phyloP scores from a whole-genome alignment of 2,113 vertebrate genomes.

The Percina caprodes region DNA sequence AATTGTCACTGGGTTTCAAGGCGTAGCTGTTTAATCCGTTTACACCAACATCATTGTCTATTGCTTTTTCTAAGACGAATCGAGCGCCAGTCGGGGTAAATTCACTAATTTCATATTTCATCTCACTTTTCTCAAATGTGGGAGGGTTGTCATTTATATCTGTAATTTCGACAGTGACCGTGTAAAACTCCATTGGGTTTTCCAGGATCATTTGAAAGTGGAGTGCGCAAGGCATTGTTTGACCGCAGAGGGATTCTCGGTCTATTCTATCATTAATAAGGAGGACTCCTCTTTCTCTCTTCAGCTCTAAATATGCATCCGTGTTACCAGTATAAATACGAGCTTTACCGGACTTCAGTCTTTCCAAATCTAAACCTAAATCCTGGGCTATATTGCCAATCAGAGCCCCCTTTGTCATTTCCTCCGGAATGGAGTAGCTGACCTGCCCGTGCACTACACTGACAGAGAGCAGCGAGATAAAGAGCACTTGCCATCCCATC shows the following conservation, averaged over 20 bases:
- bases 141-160: slow-evolving; percentile 79
- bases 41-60: slow-evolving; percentile 63
- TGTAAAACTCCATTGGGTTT: slow-evolving; percentile 75
- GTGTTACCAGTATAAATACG: slow-evolving; percentile 78
- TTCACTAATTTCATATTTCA: slow-evolving; percentile 74
- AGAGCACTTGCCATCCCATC: slow-evolving; percentile 53
- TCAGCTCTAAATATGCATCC: slow-evolving; percentile 76
- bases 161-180: slow-evolving; percentile 60
- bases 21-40: slow-evolving; percentile 69
- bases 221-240: slow-evolving; percentile 65
- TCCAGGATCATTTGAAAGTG: slow-evolving; percentile 74
- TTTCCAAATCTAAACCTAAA: slow-evolving; percentile 68
- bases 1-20: slow-evolving; percentile 79
- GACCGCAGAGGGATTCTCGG: slow-evolving; percentile 64
- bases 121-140: slow-evolving; percentile 65
- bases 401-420: slow-evolving; percentile 53
- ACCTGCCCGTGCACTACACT: slow-evolving; percentile 40
- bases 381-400: slow-evolving; percentile 61
- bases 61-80: slow-evolving; percentile 66
- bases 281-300: slow-evolving; percentile 68
- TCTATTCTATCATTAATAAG: slow-evolving; percentile 70
- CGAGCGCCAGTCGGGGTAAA: slow-evolving; percentile 49
- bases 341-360: slow-evolving; percentile 71
- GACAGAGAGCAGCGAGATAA: slow-evolving; percentile 32
- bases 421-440: slow-evolving; percentile 70